Percentiles rank a stretch among this genome's conserved stretches.
phyloP scores from a whole-genome alignment of 2,113 vertebrate genomes.

The Lepisosteus osseus region DNA sequence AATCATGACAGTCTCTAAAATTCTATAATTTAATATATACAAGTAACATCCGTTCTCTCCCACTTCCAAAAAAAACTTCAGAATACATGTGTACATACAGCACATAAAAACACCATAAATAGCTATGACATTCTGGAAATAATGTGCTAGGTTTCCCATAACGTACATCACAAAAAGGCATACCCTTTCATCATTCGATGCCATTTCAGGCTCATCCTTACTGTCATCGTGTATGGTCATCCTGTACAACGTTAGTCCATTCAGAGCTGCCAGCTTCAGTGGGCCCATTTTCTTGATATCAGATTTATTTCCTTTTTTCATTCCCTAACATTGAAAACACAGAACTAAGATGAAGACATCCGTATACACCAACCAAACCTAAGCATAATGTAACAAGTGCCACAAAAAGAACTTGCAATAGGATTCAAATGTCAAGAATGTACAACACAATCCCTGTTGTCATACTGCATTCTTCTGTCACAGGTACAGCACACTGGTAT shows the following conservation, averaged over 20 bases:
- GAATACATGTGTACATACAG: no score
- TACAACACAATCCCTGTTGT: conserved; percentile 30
- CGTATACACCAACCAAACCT: conserved; percentile 12
- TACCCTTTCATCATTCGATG: conserved; percentile 90
- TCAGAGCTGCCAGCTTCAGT: conserved; percentile 83
- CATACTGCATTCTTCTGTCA: conserved; percentile 50
- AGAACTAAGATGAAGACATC: conserved; percentile 9
- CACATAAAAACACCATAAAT: neutral
- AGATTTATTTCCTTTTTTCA: conserved; percentile 81
- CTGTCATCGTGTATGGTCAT: conserved; percentile 74
- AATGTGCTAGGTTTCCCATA: no score
- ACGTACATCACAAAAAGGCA: neutral
- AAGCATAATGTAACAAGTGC: neutral
- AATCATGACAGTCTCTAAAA: no score
- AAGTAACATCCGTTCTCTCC: no score
- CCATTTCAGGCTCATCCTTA: conserved; percentile 77
- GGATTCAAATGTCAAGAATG: neutral
- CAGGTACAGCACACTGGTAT: neutral
- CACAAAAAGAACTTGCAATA: neutral
- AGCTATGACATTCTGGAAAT: neutral
- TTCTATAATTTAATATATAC: no score
- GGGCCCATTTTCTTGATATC: conserved; percentile 90
- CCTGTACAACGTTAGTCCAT: conserved; percentile 80
- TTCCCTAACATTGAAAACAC: conserved; percentile 65
- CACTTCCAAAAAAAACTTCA: no score